These are phyloP conservation scores for Alethe castanea DNA, from an alignment of 2,113 vertebrate species.

Conservation along the genomic window DNA sequence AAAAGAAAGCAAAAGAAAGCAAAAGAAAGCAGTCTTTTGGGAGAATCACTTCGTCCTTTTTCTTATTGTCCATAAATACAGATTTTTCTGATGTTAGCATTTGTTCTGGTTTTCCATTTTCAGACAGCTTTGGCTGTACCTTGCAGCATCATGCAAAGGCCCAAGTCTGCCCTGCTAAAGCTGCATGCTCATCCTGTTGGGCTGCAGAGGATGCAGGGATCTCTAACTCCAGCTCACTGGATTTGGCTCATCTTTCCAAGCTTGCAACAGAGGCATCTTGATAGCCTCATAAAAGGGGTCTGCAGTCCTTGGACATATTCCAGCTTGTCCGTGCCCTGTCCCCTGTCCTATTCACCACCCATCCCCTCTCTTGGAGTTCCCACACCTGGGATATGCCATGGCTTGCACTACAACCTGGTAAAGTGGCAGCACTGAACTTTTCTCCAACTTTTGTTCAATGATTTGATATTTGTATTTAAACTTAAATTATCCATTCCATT, in stretches of 20 bases:
- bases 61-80: background rate
- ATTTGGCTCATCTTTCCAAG: background rate
- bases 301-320: background rate
- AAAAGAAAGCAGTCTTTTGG: background rate
- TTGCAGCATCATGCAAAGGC: background rate
- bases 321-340: rapidly evolving
- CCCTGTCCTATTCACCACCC: rapidly evolving
- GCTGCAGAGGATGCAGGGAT: background rate
- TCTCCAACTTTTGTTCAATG: background rate
- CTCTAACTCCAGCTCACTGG: background rate
- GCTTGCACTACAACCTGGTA: background rate
- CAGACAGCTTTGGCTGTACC: background rate
- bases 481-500: background rate
- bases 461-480: background rate
- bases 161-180: background rate
- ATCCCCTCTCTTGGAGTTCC: background rate
- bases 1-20: background rate
- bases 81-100: background rate
- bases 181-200: background rate
- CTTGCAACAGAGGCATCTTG: background rate
- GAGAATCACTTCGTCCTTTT: background rate
- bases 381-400: background rate
- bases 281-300: background rate
- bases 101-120: background rate
- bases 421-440: background rate